Evolutionary conservation across 1,140 invertebrate species (phyloP).

Genomic region (Drosophila auraria): DNA sequence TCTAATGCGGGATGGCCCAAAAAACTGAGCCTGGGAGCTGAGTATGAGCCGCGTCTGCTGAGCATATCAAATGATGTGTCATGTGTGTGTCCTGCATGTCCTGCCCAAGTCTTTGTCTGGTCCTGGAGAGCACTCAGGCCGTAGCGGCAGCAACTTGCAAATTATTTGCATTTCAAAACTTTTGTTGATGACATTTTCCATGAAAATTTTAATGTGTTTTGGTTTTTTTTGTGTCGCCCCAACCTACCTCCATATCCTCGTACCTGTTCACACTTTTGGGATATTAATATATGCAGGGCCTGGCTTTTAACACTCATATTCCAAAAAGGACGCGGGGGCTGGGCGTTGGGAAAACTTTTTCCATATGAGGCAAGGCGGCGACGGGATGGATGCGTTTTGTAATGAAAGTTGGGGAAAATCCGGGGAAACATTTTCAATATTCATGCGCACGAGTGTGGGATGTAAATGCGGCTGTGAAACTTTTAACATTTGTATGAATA

Average conservation of each 20-base stretch:
- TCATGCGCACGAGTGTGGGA: constrained; percentile 63
- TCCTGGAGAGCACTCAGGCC: constrained; percentile 66
- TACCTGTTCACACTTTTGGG: constrained; percentile 68
- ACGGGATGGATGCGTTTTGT: constrained; percentile 58
- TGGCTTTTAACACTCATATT: constrained; percentile 75
- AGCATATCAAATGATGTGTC: constrained; percentile 65
- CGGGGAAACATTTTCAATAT: constrained; percentile 74
- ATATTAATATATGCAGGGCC: constrained; percentile 83
- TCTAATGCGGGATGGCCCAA: constrained; percentile 64
- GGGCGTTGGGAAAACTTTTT: constrained; percentile 65
- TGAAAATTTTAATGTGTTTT: constrained; percentile 82
- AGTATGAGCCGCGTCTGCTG: constrained; percentile 17
- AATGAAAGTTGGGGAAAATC: constrained; percentile 68
- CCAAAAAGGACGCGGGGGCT: constrained; percentile 17
- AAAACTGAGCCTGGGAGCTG: constrained; percentile 45
- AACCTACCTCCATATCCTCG: constrained; percentile 35
- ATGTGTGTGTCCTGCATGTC: constrained; percentile 57
- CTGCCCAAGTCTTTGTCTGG: constrained; percentile 60
- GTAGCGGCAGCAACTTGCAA: constrained; percentile 49
- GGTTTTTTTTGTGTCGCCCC: constrained; percentile 35
- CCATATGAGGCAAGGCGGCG: constrained; percentile 46
- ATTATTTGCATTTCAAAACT: constrained; percentile 82
- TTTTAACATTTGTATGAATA: constrained; percentile 84
- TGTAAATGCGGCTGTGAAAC: constrained; percentile 72
- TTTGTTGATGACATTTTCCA: constrained; percentile 84